These are phyloP conservation scores for Anthoscopus minutus DNA, from an alignment of 2,113 vertebrate genomes.

Conservation along the genomic window DNA sequence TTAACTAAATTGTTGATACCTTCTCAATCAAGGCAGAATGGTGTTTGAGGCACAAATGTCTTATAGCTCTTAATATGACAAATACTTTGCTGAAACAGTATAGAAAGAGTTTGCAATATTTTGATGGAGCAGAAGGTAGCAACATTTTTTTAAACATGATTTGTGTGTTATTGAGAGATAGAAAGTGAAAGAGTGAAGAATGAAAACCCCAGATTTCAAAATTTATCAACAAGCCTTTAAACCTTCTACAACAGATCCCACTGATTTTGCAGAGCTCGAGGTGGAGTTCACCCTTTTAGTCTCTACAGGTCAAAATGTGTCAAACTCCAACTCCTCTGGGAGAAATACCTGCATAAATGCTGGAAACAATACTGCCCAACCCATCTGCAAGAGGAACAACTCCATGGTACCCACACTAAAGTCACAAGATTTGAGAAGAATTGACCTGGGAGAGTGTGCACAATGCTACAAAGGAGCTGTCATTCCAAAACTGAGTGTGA, in stretches of 20 bases:
- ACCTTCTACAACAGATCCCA: neutral
- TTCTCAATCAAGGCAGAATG: neutral
- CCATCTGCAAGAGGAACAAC: neutral
- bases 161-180: neutral
- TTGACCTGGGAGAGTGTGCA: neutral
- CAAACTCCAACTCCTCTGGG: neutral
- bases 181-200: neutral
- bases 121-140: neutral
- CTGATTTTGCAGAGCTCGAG: neutral
- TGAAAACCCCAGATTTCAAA: neutral
- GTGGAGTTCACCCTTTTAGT: neutral
- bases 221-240: neutral
- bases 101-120: neutral
- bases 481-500: neutral
- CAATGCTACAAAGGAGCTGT: neutral
- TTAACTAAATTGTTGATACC: neutral
- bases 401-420: neutral
- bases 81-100: neutral
- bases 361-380: neutral
- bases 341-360: neutral
- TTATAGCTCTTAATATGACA: neutral
- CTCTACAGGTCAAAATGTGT: neutral
- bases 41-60: neutral
- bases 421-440: neutral
- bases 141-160: neutral